Percentiles rank a stretch among this genome's conserved stretches.
Evolutionary conservation across 2,888 invertebrate species (phyloP).

Genomic region (Girardia tigrina): DNA sequence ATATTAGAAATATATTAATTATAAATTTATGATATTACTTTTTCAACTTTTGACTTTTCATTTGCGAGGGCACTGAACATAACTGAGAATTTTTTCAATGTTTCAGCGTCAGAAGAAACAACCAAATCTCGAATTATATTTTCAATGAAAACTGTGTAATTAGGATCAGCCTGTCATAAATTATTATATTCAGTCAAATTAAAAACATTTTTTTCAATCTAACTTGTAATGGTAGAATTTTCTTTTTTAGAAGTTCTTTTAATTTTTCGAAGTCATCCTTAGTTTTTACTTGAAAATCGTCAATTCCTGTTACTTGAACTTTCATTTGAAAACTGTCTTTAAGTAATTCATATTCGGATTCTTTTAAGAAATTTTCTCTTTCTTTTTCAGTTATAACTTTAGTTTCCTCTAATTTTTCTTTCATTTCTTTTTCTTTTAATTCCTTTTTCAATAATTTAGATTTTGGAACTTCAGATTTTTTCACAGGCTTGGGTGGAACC

Average conservation of each 20-base stretch:
- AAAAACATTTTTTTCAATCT: too few relatives aligned
- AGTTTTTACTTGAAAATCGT: conserved; percentile 8
- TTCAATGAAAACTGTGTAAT: background rate
- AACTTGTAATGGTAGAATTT: background rate
- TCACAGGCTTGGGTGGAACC: background rate
- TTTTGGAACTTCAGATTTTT: background rate
- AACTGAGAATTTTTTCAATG: background rate
- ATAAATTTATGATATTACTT: too few relatives aligned
- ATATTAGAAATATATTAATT: too few relatives aligned
- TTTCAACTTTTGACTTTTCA: background rate
- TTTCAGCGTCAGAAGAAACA: background rate
- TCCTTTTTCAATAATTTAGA: conserved; percentile 1
- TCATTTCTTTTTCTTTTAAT: background rate
- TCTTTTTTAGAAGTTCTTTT: background rate
- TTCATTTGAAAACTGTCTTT: background rate
- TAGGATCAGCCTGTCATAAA: background rate
- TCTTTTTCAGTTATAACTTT: background rate
- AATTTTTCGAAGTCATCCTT: conserved; percentile 6
- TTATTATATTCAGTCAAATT: too few relatives aligned
- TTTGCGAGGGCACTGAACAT: background rate
- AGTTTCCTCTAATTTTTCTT: background rate
- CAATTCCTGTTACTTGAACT: background rate
- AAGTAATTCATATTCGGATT: conserved; percentile 1
- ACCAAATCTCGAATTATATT: background rate
- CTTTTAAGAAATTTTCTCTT: background rate